Percentiles rank a stretch among this genome's conserved stretches.
Evolutionary conservation across 2,888 invertebrate genomes (phyloP).

Genomic region (Caenorhabditis wallacei): DNA sequence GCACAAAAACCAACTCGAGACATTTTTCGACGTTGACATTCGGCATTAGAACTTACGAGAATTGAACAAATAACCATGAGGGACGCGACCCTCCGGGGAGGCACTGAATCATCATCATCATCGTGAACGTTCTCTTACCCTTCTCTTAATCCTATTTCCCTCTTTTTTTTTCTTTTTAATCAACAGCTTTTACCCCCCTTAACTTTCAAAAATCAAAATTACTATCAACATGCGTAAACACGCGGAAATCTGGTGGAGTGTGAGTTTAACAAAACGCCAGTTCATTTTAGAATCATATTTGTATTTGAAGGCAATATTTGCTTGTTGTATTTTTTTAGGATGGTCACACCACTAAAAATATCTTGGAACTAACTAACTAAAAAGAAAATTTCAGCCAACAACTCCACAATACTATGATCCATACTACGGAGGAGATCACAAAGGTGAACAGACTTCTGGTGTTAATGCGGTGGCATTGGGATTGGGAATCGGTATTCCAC

Average conservation of each 20-base stretch:
- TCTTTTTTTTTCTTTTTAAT: neutral
- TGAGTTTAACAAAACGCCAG: conserved; percentile 15
- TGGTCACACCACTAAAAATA: neutral
- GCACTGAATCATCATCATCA: conserved; percentile 47
- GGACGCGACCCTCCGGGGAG: neutral
- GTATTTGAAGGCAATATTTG: neutral
- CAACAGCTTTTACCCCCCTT: conserved; percentile 1
- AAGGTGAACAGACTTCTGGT: conserved; percentile 5
- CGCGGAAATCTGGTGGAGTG: conserved; percentile 19
- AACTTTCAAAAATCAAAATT: neutral
- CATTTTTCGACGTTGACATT: conserved; percentile 45
- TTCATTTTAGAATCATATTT: neutral
- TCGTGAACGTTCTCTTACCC: conserved; percentile 20
- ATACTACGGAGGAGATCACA: conserved; percentile 54
- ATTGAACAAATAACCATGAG: conserved; percentile 60
- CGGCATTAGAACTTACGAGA: conserved; percentile 59
- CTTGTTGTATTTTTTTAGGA: neutral
- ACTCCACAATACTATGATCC: conserved; percentile 65
- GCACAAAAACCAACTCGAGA: conserved; percentile 22
- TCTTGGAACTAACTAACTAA: neutral
- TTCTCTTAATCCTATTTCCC: conserved; percentile 16
- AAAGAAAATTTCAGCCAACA: neutral
- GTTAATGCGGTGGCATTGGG: conserved; percentile 68
- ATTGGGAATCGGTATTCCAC: conserved; percentile 66
- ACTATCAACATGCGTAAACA: neutral